A percentile compares a stretch with the other conserved stretches of the same genome.
These are phyloP conservation scores for Trididemnum nubilum DNA, from an alignment of 23 tunicate genomes.

Conservation along the genomic window DNA sequence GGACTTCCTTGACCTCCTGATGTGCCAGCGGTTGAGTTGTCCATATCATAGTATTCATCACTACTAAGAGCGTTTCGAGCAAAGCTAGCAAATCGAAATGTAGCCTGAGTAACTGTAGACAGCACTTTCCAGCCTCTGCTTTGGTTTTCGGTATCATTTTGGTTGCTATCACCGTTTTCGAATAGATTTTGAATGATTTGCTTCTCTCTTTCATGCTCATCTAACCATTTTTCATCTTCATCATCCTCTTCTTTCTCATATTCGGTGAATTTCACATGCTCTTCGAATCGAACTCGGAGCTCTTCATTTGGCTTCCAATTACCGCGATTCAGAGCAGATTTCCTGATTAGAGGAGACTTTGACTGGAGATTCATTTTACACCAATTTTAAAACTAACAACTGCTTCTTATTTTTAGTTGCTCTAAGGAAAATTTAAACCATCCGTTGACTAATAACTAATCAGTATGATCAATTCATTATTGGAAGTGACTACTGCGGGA, in stretches of 20 bases:
- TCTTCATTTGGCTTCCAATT: background rate
- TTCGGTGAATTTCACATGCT: constrained; percentile 5
- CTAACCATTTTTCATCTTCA: background rate
- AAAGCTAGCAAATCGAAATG: background rate
- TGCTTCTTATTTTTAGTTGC: too few species aligned
- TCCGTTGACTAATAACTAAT: too few species aligned
- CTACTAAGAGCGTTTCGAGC: background rate
- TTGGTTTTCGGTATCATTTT: background rate
- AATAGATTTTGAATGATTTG: background rate
- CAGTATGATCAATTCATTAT: too few species aligned
- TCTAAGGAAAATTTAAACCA: too few species aligned
- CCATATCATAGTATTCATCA: too few species aligned
- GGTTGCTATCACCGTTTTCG: background rate
- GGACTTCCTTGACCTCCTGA: too few species aligned
- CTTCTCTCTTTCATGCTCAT: background rate
- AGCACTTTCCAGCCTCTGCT: constrained; percentile 8
- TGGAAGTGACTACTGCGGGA: too few species aligned
- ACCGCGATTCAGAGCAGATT: background rate
- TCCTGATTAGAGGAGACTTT: background rate
- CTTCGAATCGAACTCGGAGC: constrained; percentile 9
- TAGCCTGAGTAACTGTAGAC: background rate
- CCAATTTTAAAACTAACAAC: too few species aligned
- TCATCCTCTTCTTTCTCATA: background rate
- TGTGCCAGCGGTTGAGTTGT: too few species aligned
- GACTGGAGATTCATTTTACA: too few species aligned